These are phyloP conservation scores for Rhamnusium bicolor DNA, from an alignment of 2,888 invertebrate species.

Conservation along the genomic window DNA sequence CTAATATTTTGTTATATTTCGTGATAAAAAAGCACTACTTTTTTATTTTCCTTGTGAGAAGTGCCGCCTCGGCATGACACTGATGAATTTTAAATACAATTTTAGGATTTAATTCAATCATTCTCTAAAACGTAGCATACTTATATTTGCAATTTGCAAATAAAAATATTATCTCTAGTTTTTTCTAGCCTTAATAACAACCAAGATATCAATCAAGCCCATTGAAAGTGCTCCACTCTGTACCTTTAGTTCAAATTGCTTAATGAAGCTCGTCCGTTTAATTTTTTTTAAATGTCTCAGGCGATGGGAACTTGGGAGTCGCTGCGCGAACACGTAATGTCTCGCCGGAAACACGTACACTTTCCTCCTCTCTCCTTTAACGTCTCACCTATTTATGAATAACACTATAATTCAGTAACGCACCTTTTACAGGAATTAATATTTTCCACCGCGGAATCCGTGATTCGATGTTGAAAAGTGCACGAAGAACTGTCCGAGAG, in stretches of 20 bases:
- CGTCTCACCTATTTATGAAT: constrained; percentile 8
- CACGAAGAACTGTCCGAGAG: not conserved
- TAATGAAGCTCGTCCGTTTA: constrained; percentile 19
- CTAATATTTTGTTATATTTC: too few relatives aligned
- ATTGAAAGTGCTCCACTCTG: not conserved
- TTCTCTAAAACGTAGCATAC: too few relatives aligned
- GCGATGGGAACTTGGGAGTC: constrained; percentile 23
- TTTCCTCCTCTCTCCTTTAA: not conserved
- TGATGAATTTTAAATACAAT: too few relatives aligned
- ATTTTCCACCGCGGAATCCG: not conserved
- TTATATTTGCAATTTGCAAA: too few relatives aligned
- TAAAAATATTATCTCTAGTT: too few relatives aligned
- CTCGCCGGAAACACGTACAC: constrained; percentile 45
- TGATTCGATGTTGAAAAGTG: not conserved
- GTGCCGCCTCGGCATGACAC: too few relatives aligned
- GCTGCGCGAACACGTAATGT: constrained; percentile 26
- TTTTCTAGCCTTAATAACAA: too few relatives aligned
- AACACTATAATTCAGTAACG: constrained; percentile 2
- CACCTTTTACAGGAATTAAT: constrained; percentile 32
- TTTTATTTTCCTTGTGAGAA: too few relatives aligned
- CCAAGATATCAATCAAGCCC: not conserved
- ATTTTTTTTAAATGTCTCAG: constrained; percentile 8
- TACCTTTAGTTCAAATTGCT: not conserved
- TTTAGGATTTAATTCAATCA: too few relatives aligned
- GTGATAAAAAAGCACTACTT: too few relatives aligned